These are phyloP conservation scores for Python bivittatus DNA, from an alignment of 2,113 vertebrate genomes.

Conservation along the genomic window DNA sequence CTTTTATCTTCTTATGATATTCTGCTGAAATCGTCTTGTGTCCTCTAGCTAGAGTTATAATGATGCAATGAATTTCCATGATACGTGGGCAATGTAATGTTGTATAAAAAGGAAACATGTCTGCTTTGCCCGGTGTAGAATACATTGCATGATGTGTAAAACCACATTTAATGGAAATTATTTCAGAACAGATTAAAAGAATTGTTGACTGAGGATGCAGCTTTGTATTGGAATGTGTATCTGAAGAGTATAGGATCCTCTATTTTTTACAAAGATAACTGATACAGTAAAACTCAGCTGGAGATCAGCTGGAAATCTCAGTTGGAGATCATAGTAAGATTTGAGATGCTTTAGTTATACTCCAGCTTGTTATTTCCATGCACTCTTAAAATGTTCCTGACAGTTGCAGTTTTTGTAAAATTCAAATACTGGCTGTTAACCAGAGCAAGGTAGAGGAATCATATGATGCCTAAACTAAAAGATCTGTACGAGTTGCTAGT, in stretches of 20 bases:
- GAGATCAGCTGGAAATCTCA: neutral
- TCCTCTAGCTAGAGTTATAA: slow-evolving; percentile 2
- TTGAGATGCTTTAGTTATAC: neutral
- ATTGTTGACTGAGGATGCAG: neutral
- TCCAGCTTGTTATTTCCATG: neutral
- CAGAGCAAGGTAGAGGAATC: neutral
- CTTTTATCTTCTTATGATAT: neutral
- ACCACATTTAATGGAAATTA: neutral
- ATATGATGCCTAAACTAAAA: neutral
- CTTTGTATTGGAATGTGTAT: neutral
- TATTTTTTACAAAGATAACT: slow-evolving; percentile 17
- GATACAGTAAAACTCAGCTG: neutral
- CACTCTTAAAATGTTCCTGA: neutral
- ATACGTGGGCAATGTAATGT: neutral
- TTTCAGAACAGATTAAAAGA: slow-evolving; percentile 34
- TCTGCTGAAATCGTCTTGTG: neutral
- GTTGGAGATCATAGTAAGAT: neutral
- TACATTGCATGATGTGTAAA: neutral
- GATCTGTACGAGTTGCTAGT: neutral
- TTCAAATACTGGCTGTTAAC: neutral
- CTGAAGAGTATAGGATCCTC: neutral
- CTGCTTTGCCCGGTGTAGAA: neutral
- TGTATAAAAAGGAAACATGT: neutral
- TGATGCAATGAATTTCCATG: neutral
- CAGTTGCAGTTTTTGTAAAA: neutral